Percentiles rank a stretch among this genome's conserved stretches.
Evolutionary conservation across 2,888 invertebrate genomes (phyloP).

Genomic region (Amphipoea lucens): DNA sequence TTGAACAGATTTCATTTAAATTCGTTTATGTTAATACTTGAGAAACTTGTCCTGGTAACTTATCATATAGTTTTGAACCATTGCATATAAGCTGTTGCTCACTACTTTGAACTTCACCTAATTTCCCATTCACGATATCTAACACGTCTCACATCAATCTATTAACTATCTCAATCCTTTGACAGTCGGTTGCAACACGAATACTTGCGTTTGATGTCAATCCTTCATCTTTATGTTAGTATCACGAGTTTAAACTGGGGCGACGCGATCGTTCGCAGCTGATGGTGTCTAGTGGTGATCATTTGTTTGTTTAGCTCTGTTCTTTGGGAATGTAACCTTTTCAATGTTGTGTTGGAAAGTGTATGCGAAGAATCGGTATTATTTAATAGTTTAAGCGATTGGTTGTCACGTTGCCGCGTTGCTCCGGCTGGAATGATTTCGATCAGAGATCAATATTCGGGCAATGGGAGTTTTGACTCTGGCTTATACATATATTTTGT

Average conservation of each 20-base stretch:
- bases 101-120: slow-evolving; percentile 33
- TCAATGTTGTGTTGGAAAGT: background rate
- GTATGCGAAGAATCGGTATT: background rate
- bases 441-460: background rate
- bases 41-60: too few species aligned
- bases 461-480: background rate
- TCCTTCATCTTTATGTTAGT: slow-evolving; percentile 67
- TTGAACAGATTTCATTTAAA: too few species aligned
- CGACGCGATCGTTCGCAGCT: slow-evolving; percentile 53
- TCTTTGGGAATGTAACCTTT: slow-evolving; percentile 38
- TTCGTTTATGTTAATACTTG: too few species aligned
- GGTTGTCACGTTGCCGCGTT: background rate
- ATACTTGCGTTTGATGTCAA: slow-evolving; percentile 52
- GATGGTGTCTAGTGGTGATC: slow-evolving; percentile 38
- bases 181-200: slow-evolving; percentile 41
- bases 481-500: background rate
- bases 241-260: slow-evolving; percentile 63
- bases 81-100: background rate
- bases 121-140: slow-evolving; percentile 35
- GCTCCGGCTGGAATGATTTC: background rate
- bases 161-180: slow-evolving; percentile 13
- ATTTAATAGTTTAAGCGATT: background rate
- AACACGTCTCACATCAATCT: slow-evolving; percentile 9
- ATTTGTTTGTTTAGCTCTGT: slow-evolving; percentile 20
- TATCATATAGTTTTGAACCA: too few species aligned